phyloP scores from a whole-genome alignment of 2,797 vertebrate genomes.

The Channa striata region DNA sequence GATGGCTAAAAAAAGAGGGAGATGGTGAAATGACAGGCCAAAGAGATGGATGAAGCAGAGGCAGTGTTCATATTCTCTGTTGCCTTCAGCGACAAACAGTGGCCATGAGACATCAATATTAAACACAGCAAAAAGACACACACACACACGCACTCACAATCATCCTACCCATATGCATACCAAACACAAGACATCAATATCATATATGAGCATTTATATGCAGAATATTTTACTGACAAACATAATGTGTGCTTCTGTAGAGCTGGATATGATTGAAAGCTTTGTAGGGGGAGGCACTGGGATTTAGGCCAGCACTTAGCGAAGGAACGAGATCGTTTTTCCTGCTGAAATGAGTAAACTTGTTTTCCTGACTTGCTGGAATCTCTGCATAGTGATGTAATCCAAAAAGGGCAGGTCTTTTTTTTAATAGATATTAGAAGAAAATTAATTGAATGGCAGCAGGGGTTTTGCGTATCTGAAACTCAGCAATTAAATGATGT shows the following conservation, averaged over 20 bases:
- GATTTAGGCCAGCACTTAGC: constrained; percentile 67
- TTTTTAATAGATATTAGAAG: constrained; percentile 18
- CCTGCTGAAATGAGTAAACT: constrained; percentile 51
- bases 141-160: constrained; percentile 51
- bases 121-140: constrained; percentile 82
- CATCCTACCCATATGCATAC: constrained; percentile 73
- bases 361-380: constrained; percentile 42
- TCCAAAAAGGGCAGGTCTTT: neutral
- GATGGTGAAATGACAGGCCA: constrained; percentile 75
- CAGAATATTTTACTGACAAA: constrained; percentile 84
- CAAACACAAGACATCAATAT: constrained; percentile 81
- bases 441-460: constrained; percentile 22
- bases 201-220: constrained; percentile 87
- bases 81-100: constrained; percentile 82
- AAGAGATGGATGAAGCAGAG: constrained; percentile 84
- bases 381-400: constrained; percentile 35
- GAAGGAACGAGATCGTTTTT: constrained; percentile 51
- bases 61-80: constrained; percentile 82
- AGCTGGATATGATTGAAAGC: constrained; percentile 69
- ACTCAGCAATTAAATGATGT: constrained; percentile 20
- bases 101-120: constrained; percentile 87
- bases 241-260: constrained; percentile 68
- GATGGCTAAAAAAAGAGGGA: constrained; percentile 64
- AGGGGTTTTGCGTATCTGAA: constrained; percentile 10
- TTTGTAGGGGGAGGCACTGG: constrained; percentile 42